Evolutionary conservation across 2,888 invertebrate genomes (phyloP), one percentile per base, ranked within the genome.

Genomic region (Drosophila rubida): DNA sequence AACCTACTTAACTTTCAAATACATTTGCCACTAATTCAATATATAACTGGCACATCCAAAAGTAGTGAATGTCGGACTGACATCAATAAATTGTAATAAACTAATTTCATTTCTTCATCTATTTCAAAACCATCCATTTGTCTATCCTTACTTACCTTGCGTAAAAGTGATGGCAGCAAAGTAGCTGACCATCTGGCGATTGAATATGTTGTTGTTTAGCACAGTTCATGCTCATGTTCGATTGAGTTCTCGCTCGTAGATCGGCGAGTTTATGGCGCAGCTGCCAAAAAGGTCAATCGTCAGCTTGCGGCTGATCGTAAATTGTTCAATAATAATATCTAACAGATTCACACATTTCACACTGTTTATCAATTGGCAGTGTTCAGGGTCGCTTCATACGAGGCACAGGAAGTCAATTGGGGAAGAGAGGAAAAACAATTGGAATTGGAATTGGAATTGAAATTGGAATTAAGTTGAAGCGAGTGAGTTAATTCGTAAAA

Each of bases 401-500:
- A 2, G 19, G 25, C 39, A 25, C 55, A 48, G 39, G 42, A 71
- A 69, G 64, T 58, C 62, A 53, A 62, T 69, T 50, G 22, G 2
- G 22, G 22, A 53, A 54, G 4, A 48, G 19, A 11, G 48, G 19
- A 23, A 49, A 3, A 49, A 27, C 5, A 54, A 49, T 32, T n/a
- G 32, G 5, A 14, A 48, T 27, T 46, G 19, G 27, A 62, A 61
- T 71, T 51, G 4, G 23, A 23, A 23, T 23, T 23, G 13, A 14
- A 37, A 46, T 62, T 41, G 6, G 27, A 62, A 61, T 71, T 51
- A 46, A 50, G 54, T 62, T 16, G 58, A 72, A 62, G 32, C 44
- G 58, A 63, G 60, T 45, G 44, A 69, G 60, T 81, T 64, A 77
- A 80, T 84, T 83, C 78, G 67, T 80, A 75, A 64, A 82, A 80